These are phyloP conservation scores for Xanthorhoe designata DNA, from an alignment of 2,888 invertebrate genomes.

Conservation along the genomic window DNA sequence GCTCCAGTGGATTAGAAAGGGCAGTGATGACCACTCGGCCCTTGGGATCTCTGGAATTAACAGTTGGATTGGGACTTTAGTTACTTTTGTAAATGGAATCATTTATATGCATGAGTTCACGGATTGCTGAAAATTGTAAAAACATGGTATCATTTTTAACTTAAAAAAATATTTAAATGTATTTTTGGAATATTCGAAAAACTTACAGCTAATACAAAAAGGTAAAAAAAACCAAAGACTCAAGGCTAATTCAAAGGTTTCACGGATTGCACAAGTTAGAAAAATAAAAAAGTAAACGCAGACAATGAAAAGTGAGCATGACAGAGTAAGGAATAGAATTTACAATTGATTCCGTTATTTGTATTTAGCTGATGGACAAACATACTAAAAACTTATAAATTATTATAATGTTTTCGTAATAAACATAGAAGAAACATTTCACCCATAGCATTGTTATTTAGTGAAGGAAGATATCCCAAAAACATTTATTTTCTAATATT, in stretches of 20 bases:
- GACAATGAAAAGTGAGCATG: too few species aligned
- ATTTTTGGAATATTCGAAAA: too few species aligned
- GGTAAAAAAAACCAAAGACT: too few species aligned
- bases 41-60: conserved; percentile 74
- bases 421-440: not conserved
- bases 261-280: too few species aligned
- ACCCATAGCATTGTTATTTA: not conserved
- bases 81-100: conserved; percentile 36
- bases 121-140: not conserved
- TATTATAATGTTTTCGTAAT: not conserved
- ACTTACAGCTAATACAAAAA: too few species aligned
- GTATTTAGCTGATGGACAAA: too few species aligned
- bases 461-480: conserved; percentile 17
- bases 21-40: conserved; percentile 74
- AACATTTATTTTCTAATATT: conserved; percentile 37
- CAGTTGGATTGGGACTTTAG: conserved; percentile 49
- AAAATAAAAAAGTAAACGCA: too few species aligned
- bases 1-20: conserved; percentile 76
- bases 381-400: not conserved
- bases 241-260: too few species aligned
- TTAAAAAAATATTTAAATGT: not conserved
- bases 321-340: too few species aligned
- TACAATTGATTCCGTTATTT: too few species aligned
- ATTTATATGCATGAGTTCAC: conserved; percentile 20
- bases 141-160: not conserved